phyloP scores from a whole-genome alignment of 1,140 invertebrate genomes.

The Drosophila tropicalis region DNA sequence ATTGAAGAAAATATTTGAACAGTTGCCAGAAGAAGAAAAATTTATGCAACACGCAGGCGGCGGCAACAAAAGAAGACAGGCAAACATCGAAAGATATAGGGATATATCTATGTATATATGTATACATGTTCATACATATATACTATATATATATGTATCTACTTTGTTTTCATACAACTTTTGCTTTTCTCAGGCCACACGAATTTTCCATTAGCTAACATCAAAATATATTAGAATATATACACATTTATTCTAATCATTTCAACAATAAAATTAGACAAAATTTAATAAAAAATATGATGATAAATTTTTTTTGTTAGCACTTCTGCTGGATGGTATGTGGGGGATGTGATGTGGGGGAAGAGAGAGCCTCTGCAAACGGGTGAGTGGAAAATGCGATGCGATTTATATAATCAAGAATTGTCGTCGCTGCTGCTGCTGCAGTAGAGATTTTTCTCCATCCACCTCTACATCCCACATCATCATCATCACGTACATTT shows the following conservation, averaged over 20 bases:
- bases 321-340: conserved; percentile 2
- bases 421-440: conserved; percentile 27
- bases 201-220: conserved; percentile 47
- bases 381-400: not conserved
- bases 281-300: not conserved
- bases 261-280: conserved; percentile 48
- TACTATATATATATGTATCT: conserved; percentile 22
- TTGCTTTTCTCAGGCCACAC: conserved; percentile 49
- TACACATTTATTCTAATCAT: conserved; percentile 16
- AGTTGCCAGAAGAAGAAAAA: conserved; percentile 70
- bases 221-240: conserved; percentile 32
- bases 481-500: not conserved
- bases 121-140: conserved; percentile 28
- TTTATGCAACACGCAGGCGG: conserved; percentile 63
- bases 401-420: conserved; percentile 43
- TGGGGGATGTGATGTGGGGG: not conserved
- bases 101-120: conserved; percentile 22
- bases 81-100: conserved; percentile 43
- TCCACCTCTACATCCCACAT: not conserved
- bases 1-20: conserved; percentile 69
- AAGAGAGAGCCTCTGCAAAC: not conserved
- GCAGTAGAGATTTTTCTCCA: conserved; percentile 11
- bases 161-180: conserved; percentile 43
- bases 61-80: not conserved
- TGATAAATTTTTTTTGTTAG: conserved; percentile 39